Percentiles rank a stretch among this genome's conserved stretches.
Evolutionary conservation across 2,113 vertebrate species (phyloP).

Genomic region (Seriola rivoliana): DNA sequence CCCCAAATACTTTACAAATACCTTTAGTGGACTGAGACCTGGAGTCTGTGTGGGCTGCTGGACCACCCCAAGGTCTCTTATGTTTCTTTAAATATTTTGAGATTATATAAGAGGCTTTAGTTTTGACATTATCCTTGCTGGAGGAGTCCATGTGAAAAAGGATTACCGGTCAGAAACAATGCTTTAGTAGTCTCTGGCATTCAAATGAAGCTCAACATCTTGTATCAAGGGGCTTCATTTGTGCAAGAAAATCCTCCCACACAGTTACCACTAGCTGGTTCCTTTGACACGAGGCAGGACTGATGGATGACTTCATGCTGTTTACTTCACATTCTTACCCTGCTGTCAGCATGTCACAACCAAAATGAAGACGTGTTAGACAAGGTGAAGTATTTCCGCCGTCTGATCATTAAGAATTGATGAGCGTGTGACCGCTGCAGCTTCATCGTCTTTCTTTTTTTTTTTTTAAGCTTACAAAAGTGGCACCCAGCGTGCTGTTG

Average conservation of each 20-base stretch:
- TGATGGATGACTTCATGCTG: slow-evolving; percentile 19
- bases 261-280: slow-evolving; percentile 8
- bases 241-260: slow-evolving; percentile 57
- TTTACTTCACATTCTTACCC: slow-evolving; percentile 11
- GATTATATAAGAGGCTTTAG: neutral
- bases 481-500: neutral
- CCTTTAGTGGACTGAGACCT: neutral
- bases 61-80: neutral
- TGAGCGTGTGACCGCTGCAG: neutral
- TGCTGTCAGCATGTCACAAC: neutral
- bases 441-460: neutral
- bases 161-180: slow-evolving; percentile 24
- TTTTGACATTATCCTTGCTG: slow-evolving; percentile 3
- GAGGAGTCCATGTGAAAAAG: slow-evolving; percentile 23
- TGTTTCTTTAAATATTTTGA: neutral
- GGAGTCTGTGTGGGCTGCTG: neutral
- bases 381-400: neutral
- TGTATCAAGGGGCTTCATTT: slow-evolving; percentile 56
- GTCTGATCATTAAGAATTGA: neutral
- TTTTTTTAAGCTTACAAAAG: neutral
- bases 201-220: slow-evolving; percentile 46
- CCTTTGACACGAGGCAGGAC: slow-evolving; percentile 8
- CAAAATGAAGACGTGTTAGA: neutral
- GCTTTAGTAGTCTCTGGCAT: slow-evolving; percentile 1
- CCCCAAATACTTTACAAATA: neutral